Base-by-base conservation (phyloP, 1,140 invertebrate genomes). In the Papilio dardanus region DNA sequence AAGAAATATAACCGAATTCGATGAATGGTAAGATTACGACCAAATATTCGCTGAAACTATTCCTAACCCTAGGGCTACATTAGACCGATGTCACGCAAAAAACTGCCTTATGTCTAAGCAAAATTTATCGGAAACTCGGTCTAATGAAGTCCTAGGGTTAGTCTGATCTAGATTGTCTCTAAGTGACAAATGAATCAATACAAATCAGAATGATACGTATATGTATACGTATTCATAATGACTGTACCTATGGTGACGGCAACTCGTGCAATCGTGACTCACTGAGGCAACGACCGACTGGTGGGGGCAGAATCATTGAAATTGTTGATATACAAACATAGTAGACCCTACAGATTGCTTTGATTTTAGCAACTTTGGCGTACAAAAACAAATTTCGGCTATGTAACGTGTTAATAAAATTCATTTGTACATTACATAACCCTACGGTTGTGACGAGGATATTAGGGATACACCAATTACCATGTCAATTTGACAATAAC, bases 241-340 rank as follows among this genome's bases (percentile, higher is more conserved):
- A 83, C 78, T 81, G 77, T 79, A 54, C 74, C 24, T 76, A 78
- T 78, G 74, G 77, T 79, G 77, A 78, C 78, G 75, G 76, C 76
- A 76, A 78, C 37, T 77, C 79, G 71, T 78, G 79, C 81, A 82
- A 81, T 40, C 78, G 76, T 89, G 86, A 89, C 67, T 89, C 86
- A 89, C 71, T 82, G 83, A 87, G 88, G 83, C 88, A 88, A 89
- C 83, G 86, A 86, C 86, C 86, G 81, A 67, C 40, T 71, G 82
- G 78, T 79, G 74, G 78, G 77, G 77, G 79, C 75, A 76, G 30
- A 80, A 82, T 65, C 19, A 28, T 74, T 68, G 73, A 54, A 54
- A 24, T 24, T 28, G 54, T 62, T 62, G 54, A n/a, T 46, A 58
- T 21, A 54, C 46, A 30, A 33, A 10, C 21, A 24, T 40, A 8